Evolutionary conservation across 2,888 invertebrate genomes (phyloP).

Genomic region (Eristalis intricaria): DNA sequence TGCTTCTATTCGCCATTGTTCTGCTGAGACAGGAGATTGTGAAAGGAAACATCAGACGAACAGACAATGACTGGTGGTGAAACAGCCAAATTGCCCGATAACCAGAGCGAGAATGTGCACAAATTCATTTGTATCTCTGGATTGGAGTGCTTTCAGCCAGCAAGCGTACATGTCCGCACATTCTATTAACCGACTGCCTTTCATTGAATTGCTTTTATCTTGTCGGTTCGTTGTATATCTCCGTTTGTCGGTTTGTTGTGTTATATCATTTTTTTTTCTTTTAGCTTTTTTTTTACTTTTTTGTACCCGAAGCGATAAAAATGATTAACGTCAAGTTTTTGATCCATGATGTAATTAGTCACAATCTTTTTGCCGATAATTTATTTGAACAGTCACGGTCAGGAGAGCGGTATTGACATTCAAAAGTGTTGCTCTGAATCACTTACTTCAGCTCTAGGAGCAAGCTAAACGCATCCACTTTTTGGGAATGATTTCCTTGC

Average conservation of each 20-base stretch:
- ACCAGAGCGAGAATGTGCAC: not conserved
- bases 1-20: not conserved
- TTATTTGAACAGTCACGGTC: not conserved
- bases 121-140: no score
- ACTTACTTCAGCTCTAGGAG: no score
- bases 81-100: not conserved
- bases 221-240: not conserved
- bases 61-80: not conserved
- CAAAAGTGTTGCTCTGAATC: no score
- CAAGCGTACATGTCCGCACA: no score
- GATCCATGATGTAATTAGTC: not conserved
- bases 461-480: no score
- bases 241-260: not conserved
- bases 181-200: no score
- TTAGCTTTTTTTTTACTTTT: not conserved
- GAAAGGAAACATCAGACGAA: not conserved
- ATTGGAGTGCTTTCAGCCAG: no score
- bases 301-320: not conserved
- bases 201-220: not conserved
- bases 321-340: not conserved
- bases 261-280: not conserved
- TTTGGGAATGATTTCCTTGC: no score
- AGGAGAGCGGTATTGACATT: no score
- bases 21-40: not conserved
- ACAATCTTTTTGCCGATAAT: not conserved